A percentile compares a stretch with the other conserved stretches of the same genome.
phyloP scores from a whole-genome alignment of 2,888 invertebrate species.

The Brenthis hecate region DNA sequence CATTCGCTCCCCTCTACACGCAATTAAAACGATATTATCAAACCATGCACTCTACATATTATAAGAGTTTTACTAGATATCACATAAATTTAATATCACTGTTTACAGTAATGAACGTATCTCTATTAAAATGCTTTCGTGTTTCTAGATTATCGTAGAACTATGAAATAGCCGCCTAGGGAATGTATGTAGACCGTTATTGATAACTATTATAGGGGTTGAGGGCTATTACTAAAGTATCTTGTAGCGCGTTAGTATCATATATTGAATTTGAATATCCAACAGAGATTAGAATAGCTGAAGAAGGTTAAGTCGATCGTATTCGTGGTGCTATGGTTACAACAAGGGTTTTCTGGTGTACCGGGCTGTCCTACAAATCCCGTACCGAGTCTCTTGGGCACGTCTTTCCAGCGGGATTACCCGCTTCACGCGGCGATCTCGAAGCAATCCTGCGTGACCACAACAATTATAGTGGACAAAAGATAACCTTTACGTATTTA shows the following conservation, averaged over 20 bases:
- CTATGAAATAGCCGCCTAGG: constrained; percentile 37
- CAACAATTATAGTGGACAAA: constrained; percentile 55
- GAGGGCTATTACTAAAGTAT: constrained; percentile 38
- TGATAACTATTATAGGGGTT: constrained; percentile 37
- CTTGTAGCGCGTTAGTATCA: constrained; percentile 29
- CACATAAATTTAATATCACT: constrained; percentile 39
- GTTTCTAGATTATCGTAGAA: constrained; percentile 37
- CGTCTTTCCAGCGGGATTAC: constrained; percentile 67
- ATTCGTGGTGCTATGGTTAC: constrained; percentile 55
- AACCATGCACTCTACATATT: constrained; percentile 57
- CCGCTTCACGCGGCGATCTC: constrained; percentile 56
- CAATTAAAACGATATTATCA: constrained; percentile 75
- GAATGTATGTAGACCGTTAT: constrained; percentile 33
- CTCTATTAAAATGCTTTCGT: constrained; percentile 39
- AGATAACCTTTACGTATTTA: constrained; percentile 36
- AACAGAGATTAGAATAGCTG: constrained; percentile 23
- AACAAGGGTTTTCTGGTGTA: constrained; percentile 62
- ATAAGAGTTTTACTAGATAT: constrained; percentile 42
- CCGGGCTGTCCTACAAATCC: constrained; percentile 74
- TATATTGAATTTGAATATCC: constrained; percentile 37
- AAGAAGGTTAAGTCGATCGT: constrained; percentile 32
- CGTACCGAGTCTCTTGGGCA: constrained; percentile 59
- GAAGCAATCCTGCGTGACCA: constrained; percentile 56
- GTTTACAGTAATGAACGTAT: constrained; percentile 38
- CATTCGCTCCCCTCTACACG: constrained; percentile 54